Base-by-base conservation (phyloP, 2,888 invertebrate genomes). In the Anagyrus pseudococci region DNA sequence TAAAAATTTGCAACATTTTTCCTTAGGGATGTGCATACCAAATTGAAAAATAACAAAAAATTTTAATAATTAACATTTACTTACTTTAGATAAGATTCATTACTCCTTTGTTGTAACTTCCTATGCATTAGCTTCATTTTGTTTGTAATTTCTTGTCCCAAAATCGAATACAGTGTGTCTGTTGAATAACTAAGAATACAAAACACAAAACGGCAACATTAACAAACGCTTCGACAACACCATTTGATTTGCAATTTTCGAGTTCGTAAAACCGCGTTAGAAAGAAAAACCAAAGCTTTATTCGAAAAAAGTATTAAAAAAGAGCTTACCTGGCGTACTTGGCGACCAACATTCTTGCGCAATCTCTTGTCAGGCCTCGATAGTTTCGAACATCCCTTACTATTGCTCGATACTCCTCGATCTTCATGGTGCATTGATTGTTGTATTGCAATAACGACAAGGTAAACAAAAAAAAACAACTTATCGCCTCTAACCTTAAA, bases 121-220 rank as follows among this genome's bases (percentile, higher is more conserved):
- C 84, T 81, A 73, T 89, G 87, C 64, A 83, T 86, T 13, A 81
- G 80, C 75, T 88, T 90, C 84, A 89, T 87, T 63, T 84, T 84
- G 70, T 86, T 84, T 74, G 88, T 87, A 48, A 88, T 84, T 71
- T 90, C 85, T 47, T 86, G 82, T 25, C 87, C 86, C 61, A 91
- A 77, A 70, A 93, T 91, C 75, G 92, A 91, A 57, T 55, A 55
- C 23, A 67, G 25, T 17, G 67, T 56, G n/a, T 10, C 10, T 40
- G n/a, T 17, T 8, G 41, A 10, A 44, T 48, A 15, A 44, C 66
- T 66, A 26, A n/a, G 26, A 58, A 43, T 4, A 23, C 1, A 49
- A 22, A 47, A 40, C 25, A 22, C 8, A n/a, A n/a, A n/a, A n/a
- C n/a, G n/a, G n/a, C n/a, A n/a, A n/a, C n/a, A n/a, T n/a, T n/a